phyloP scores from a whole-genome alignment of 2,113 vertebrate species.

The Rafetus swinhoei region DNA sequence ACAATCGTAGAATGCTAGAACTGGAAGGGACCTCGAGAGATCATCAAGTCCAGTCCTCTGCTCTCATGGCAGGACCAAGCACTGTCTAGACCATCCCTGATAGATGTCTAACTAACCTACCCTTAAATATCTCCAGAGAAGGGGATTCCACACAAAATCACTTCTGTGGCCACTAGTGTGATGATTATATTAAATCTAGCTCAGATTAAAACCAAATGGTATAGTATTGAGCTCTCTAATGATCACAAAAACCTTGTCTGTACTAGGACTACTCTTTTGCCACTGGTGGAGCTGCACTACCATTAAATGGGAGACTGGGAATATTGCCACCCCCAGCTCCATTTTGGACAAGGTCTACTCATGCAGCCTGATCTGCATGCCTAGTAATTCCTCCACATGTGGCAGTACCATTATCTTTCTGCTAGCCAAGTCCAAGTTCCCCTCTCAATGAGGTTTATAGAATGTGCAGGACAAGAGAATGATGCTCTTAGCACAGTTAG shows the following conservation, averaged over 20 bases:
- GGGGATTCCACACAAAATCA: neutral
- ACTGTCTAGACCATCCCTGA: no score
- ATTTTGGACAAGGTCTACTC: neutral
- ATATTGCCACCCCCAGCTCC: neutral
- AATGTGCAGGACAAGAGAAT: accelerated
- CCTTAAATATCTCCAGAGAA: no score
- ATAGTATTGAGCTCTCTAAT: neutral
- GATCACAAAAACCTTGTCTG: neutral
- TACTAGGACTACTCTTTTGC: neutral
- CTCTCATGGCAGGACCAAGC: no score
- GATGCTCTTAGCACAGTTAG: accelerated
- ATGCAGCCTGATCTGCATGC: neutral
- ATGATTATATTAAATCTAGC: neutral
- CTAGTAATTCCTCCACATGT: neutral
- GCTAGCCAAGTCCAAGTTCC: accelerated
- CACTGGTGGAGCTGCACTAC: neutral
- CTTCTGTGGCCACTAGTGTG: neutral
- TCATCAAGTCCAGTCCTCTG: no score
- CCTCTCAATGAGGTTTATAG: neutral
- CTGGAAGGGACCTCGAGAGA: no score
- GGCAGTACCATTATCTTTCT: neutral
- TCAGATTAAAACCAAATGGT: neutral
- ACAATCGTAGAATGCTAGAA: neutral
- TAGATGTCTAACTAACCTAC: no score
- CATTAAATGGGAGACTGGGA: neutral